Evolutionary conservation across 2,797 vertebrate species (phyloP).

Genomic region (Gymnothorax javanicus): DNA sequence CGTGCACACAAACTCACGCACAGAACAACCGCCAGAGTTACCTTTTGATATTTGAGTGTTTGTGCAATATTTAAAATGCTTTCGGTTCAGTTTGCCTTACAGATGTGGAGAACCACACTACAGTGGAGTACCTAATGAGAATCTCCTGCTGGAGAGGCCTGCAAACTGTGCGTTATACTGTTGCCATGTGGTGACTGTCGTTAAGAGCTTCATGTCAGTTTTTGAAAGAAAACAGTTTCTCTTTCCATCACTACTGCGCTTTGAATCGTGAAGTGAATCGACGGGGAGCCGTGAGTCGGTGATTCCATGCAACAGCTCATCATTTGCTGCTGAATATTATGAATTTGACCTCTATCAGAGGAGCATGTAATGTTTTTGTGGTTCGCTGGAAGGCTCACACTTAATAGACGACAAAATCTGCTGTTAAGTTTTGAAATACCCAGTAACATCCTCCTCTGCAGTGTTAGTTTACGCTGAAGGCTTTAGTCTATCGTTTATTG

Average conservation of each 20-base stretch:
- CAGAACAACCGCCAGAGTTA: no score
- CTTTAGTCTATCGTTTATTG: background rate
- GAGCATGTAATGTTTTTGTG: background rate
- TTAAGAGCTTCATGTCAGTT: background rate
- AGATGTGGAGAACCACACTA: background rate
- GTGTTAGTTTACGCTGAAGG: background rate
- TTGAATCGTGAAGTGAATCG: background rate
- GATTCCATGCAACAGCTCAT: background rate
- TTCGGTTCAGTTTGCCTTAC: background rate
- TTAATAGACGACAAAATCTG: background rate
- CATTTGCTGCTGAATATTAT: background rate
- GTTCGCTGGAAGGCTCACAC: no score
- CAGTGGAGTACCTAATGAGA: background rate
- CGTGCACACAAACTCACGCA: no score
- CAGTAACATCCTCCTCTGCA: background rate
- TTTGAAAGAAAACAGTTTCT: background rate
- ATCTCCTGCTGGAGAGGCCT: background rate
- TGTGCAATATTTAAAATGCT: background rate
- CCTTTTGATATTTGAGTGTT: background rate
- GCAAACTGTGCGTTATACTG: background rate
- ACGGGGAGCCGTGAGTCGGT: background rate
- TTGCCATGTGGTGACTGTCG: background rate
- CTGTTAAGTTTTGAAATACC: background rate
- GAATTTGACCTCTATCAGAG: background rate
- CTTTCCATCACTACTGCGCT: background rate